These are phyloP conservation scores for Hypsopygia costalis DNA, from an alignment of 2,888 invertebrate genomes.

Conservation along the genomic window DNA sequence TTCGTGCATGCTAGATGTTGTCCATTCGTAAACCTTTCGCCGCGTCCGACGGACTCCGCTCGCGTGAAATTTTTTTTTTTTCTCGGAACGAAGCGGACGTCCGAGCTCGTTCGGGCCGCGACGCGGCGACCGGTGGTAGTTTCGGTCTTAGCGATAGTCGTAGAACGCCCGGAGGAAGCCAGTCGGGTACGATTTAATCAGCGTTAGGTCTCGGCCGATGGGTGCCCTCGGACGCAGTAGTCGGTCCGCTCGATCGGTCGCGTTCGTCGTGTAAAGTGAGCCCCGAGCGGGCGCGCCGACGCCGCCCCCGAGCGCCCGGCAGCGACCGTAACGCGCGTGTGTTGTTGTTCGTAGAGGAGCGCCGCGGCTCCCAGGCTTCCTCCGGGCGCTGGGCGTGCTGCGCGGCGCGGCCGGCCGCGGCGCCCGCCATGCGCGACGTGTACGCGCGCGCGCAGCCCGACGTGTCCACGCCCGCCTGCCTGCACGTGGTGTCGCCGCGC, in stretches of 20 bases:
- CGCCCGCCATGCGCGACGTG: conserved; percentile 80
- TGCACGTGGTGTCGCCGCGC: conserved; percentile 48
- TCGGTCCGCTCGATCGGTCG: too few species aligned
- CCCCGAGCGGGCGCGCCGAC: too few species aligned
- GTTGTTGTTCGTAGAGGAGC: conserved; percentile 38
- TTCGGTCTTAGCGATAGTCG: conserved; percentile 3
- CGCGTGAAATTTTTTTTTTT: too few species aligned
- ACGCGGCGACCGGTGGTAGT: not conserved
- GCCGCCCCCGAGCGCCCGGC: too few species aligned
- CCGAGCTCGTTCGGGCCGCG: too few species aligned
- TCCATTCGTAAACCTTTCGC: not conserved
- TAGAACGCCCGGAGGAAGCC: conserved; percentile 38
- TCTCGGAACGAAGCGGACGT: too few species aligned
- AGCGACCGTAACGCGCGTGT: conserved; percentile 14
- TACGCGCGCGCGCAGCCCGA: conserved; percentile 71
- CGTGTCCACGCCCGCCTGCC: conserved; percentile 70
- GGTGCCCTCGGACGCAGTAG: too few species aligned
- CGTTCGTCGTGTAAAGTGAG: too few species aligned
- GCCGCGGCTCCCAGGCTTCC: conserved; percentile 40
- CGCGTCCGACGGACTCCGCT: too few species aligned
- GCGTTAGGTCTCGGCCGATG: too few species aligned
- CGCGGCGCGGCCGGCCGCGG: conserved; percentile 29
- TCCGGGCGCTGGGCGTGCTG: conserved; percentile 38
- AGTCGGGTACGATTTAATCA: conserved; percentile 8
- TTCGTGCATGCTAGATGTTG: not conserved